Conservation (phyloP, 2,113 vertebrate species). For the Isurus oxyrinchus region DNA sequence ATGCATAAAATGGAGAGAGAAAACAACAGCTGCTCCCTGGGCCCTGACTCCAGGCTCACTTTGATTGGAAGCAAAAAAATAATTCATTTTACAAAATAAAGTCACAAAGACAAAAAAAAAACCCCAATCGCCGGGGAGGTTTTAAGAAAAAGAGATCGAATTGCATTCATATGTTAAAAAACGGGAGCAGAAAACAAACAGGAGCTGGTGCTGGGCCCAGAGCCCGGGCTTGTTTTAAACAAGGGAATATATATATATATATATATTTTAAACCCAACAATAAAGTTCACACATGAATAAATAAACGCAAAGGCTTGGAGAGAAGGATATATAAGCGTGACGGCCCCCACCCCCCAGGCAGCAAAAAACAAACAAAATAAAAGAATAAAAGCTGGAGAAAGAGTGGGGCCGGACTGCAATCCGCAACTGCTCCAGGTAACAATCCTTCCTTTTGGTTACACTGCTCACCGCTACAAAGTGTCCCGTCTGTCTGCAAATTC, state of each 20-base stretch:
- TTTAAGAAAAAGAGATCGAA: no score
- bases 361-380: no score
- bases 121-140: background rate
- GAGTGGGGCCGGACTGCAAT: background rate
- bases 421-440: background rate
- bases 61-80: background rate
- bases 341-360: no score
- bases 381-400: background rate
- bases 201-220: background rate
- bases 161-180: background rate
- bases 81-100: background rate
- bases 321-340: no score
- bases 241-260: background rate
- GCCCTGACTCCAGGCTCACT: background rate
- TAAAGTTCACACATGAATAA: background rate
- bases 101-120: background rate
- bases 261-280: background rate
- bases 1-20: background rate
- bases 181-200: background rate
- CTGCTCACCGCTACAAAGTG: background rate
- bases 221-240: background rate
- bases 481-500: background rate
- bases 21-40: background rate
- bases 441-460: background rate
- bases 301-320: background rate